Evolutionary conservation across 2,888 invertebrate genomes (phyloP).

Genomic region (Ochlodes sylvanus): DNA sequence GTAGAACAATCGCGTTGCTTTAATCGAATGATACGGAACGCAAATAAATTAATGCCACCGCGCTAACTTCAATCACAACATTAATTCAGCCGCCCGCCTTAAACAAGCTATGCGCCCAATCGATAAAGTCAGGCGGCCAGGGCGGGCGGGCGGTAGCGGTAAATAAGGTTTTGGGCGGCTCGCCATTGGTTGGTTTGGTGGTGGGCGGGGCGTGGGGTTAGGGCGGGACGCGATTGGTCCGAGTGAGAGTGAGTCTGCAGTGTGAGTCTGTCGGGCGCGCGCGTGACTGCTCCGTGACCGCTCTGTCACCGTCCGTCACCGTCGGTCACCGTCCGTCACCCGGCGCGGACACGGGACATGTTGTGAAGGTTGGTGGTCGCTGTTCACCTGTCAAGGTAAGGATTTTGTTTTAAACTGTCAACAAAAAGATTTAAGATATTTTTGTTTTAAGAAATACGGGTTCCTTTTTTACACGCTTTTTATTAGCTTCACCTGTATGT

Average conservation of each 20-base stretch:
- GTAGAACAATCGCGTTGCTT: constrained; percentile 52
- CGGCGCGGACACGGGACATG: not conserved
- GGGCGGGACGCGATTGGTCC: constrained; percentile 58
- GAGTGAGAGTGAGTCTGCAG: constrained; percentile 30
- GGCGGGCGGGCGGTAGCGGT: constrained; percentile 74
- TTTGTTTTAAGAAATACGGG: too few species aligned
- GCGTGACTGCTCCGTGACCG: constrained; percentile 1
- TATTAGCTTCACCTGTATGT: too few species aligned
- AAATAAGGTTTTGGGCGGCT: constrained; percentile 72
- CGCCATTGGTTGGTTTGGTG: constrained; percentile 57
- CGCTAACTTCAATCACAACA: constrained; percentile 72
- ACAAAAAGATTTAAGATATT: too few species aligned
- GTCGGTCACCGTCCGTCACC: not conserved
- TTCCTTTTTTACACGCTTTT: too few species aligned
- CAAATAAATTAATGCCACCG: constrained; percentile 47
- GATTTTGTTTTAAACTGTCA: not conserved
- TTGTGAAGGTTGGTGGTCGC: constrained; percentile 18
- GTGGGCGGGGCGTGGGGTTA: constrained; percentile 52
- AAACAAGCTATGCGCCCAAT: constrained; percentile 80
- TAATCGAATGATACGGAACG: constrained; percentile 62
- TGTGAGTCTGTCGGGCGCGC: constrained; percentile 48
- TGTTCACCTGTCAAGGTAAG: constrained; percentile 10
- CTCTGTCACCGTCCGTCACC: not conserved
- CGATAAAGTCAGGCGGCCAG: constrained; percentile 71
- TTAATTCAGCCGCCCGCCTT: constrained; percentile 80